Base-by-base conservation (phyloP, 2,888 invertebrate species). In the Drosophila cognata region DNA sequence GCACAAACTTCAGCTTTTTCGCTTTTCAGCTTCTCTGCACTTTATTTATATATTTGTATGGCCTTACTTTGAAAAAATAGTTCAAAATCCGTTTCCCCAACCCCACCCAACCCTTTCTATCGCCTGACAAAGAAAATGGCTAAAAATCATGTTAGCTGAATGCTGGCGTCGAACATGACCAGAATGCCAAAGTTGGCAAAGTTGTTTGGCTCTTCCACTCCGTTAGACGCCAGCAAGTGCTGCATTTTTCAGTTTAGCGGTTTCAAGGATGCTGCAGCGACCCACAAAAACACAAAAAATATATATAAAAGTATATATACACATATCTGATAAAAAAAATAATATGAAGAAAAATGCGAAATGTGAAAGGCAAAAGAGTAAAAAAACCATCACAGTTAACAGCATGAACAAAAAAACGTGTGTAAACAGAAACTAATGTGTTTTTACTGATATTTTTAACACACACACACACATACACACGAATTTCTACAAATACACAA, bases 401-500 rank as follows among this genome's bases (percentile, higher is more conserved):
- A 84, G 84, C 81, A 86, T 81, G 86, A 83, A 57, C 31, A 29
- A 38, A 28, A 57, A 57, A 57, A 28, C 79, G 80, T 82, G 71
- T 85, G 88, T 85, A 87, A 89, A 89, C 82, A 90, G 87, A 87
- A 82, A 88, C 87, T 88, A 88, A 88, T 88, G 87, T 89, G 79
- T 89, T 88, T 88, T 76, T 86, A 89, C 90, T 90, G 89, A 80
- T 90, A 82, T 90, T 84, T 87, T 71, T 59, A 64, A 74, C 64
- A 69, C 61, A 65, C 76, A 63, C 53, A 60, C 43, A 61, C 50
- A 72, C 46, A 55, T 25, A 50, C 35, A 38, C 41, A 29, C 41
- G 41, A 59, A 31, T 33, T 46, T 62, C 33, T 62, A 35, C 60
- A 38, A 50, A 21, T 25, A 64, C 38, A 36, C 36, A 36, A 13